Base-by-base conservation (phyloP, 1,140 invertebrate species). In the Megalonaias nervosa region DNA sequence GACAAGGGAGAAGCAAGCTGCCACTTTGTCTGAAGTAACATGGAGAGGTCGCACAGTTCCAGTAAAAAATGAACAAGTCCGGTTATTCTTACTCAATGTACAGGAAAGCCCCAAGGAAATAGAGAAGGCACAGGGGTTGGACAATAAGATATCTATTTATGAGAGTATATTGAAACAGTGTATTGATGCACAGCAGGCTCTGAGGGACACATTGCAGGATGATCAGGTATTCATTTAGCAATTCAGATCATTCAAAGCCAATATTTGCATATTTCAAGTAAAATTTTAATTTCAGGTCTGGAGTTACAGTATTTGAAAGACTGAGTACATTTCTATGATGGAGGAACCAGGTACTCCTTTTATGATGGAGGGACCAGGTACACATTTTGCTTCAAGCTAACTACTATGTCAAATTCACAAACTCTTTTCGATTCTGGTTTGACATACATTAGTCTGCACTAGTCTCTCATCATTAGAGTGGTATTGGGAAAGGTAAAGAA, bases 121-220 rank as follows among this genome's bases (percentile, higher is more conserved):
- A 21, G 93, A 93, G 62, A 90, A 92, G 70, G 93, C 96, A 31
- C 87, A 93, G 4, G 82, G 75, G n/a, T 67, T 87, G 66, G 90
- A 90, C 48, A 87, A 84, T 74, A 90, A 91, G 72, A 80, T 91
- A 31, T 89, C 90, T 48, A 87, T 97, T 61, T 94, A 98, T 68
- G 98, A 99, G 89, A 95, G 95, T 81, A 93, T 97, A 77, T 91
- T 99, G 12, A 97, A 99, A 91, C 97, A 99, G 86, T 96, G 97
- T 90, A 97, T 98, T 87, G 98, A 99, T 91, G 96, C 97, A 70
- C 95, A 99, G 67, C 94, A 95, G 79, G 93, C 94, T 1, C 93
- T 97, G 23, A 93, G 94, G 67, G 97, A 98, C 78, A 94, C 95
- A 73, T 93, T 97, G 19, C 96, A 96, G 83, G 93, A 93, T 82